Conservation (phyloP, 2,797 vertebrate species). For the Pristis pectinata region DNA sequence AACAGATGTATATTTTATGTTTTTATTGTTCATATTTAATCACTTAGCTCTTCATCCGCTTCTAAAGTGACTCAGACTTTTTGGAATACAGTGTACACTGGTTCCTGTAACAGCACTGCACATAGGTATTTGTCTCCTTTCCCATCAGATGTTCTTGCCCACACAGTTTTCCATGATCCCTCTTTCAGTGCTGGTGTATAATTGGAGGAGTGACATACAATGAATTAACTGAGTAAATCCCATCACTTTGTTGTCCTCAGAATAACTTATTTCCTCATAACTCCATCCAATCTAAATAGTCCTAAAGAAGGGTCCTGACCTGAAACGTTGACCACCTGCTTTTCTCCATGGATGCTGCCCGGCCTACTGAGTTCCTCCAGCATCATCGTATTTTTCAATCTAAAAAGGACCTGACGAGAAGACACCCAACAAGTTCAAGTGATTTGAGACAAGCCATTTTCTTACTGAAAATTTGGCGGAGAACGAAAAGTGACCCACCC, state of each 20-base stretch:
- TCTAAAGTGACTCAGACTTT: neutral
- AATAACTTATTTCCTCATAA: neutral
- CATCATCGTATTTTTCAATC: too few relatives aligned
- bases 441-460: neutral
- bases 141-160: neutral
- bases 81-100: neutral
- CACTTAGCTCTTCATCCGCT: neutral
- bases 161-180: neutral
- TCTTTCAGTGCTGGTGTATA: neutral
- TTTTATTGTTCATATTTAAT: neutral
- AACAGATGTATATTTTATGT: neutral
- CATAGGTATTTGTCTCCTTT: neutral
- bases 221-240: neutral
- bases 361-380: too few relatives aligned
- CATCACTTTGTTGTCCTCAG: neutral
- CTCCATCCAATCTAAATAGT: too few relatives aligned
- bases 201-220: neutral
- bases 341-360: too few relatives aligned
- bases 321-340: too few relatives aligned
- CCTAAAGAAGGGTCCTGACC: too few relatives aligned
- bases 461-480: neutral
- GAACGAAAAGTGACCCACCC: neutral
- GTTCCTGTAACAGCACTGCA: neutral
- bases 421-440: neutral
- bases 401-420: neutral